These are phyloP conservation scores for Sipha maydis DNA, from an alignment of 2,888 invertebrate species.

Conservation along the genomic window DNA sequence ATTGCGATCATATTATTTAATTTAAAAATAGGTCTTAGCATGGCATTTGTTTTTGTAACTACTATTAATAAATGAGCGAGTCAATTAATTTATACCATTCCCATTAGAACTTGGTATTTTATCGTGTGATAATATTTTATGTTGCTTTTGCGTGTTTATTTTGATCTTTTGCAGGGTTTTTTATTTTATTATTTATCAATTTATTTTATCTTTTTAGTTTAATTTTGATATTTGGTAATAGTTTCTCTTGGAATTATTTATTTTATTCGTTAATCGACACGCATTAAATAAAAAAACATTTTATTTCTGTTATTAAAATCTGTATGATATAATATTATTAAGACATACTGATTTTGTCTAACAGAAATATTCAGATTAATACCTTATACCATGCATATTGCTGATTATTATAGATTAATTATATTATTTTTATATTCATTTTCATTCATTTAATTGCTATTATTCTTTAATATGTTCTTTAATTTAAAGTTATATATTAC, in stretches of 20 bases:
- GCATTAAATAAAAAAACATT: not conserved
- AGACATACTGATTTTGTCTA: slow-evolving; percentile 29
- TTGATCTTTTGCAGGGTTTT: not conserved
- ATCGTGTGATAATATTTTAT: not conserved
- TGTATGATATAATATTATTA: slow-evolving; percentile 32
- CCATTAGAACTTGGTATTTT: not conserved
- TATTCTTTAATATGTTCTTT: not conserved
- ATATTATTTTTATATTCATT: not conserved
- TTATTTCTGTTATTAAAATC: not conserved
- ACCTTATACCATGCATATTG: not conserved
- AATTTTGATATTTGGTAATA: not conserved
- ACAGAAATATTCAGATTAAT: slow-evolving; percentile 22
- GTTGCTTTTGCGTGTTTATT: not conserved
- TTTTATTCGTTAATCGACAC: not conserved
- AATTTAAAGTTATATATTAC: too few species aligned
- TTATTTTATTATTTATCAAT: too few species aligned
- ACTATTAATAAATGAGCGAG: not conserved
- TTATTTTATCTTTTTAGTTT: too few species aligned
- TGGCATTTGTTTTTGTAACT: not conserved
- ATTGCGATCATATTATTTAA: too few species aligned
- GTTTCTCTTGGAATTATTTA: not conserved
- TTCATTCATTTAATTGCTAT: not conserved
- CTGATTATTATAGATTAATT: not conserved
- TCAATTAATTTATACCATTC: not conserved
- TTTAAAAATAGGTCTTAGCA: not conserved